Conservation (phyloP, 2,797 vertebrate genomes). For the Oreochromis mossambicus region DNA sequence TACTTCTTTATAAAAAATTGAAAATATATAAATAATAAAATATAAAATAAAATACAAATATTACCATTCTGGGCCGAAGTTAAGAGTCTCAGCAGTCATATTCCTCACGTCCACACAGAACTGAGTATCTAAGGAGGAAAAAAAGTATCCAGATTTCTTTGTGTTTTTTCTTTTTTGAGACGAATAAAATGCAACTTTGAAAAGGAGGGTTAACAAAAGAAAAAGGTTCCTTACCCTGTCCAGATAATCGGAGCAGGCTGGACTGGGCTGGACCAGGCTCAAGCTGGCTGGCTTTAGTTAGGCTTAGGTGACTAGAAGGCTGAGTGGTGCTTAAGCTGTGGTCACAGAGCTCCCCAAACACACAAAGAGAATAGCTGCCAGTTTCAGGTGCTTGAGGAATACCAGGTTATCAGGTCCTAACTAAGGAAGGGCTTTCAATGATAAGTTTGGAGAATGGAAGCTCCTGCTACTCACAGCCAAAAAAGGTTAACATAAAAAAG, state of each 20-base stretch:
- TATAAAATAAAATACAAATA: background rate
- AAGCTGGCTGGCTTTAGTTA: conserved; percentile 74
- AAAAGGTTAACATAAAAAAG: conserved; percentile 63
- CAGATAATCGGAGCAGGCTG: conserved; percentile 83
- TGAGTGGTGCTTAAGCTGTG: conserved; percentile 77
- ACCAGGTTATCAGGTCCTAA: conserved; percentile 71
- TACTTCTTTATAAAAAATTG: rapidly evolving
- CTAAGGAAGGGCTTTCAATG: conserved; percentile 59
- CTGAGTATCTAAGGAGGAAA: conserved; percentile 69
- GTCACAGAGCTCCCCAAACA: conserved; percentile 76
- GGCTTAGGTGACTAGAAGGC: conserved; percentile 80
- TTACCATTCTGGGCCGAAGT: conserved; percentile 96
- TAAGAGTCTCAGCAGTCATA: conserved; percentile 96
- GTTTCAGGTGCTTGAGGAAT: conserved; percentile 74
- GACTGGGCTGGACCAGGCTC: conserved; percentile 75
- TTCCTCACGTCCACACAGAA: conserved; percentile 80
- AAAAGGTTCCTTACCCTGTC: conserved; percentile 77
- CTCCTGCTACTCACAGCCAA: conserved; percentile 75
- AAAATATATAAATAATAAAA: background rate
- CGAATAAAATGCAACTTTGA: background rate
- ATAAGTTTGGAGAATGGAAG: conserved; percentile 68
- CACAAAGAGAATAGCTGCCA: conserved; percentile 81
- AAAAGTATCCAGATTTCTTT: background rate
- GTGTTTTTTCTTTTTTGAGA: background rate
- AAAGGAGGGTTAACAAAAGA: background rate